Percentiles rank a stretch among this genome's conserved stretches.
Conservation (phyloP, 2,888 invertebrate species). For the Drosophila mulleri region DNA sequence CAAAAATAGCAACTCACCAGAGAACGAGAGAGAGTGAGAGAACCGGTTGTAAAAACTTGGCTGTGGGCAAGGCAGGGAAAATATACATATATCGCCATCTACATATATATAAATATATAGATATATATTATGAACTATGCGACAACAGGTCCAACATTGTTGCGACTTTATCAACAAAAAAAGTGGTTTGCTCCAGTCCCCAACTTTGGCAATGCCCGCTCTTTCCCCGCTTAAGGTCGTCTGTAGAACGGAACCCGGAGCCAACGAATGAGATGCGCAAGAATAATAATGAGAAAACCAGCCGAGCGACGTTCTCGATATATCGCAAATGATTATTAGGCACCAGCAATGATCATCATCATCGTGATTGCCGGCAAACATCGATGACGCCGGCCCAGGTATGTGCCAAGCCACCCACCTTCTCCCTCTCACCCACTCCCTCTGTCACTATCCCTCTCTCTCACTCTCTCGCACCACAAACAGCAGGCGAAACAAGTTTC, state of each 20-base stretch:
- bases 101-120: background rate
- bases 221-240: constrained; percentile 77
- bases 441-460: background rate
- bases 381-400: constrained; percentile 69
- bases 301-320: constrained; percentile 26
- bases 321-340: constrained; percentile 29
- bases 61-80: constrained; percentile 51
- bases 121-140: constrained; percentile 55
- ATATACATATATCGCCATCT: constrained; percentile 24
- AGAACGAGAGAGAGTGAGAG: constrained; percentile 9
- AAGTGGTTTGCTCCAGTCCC: constrained; percentile 77
- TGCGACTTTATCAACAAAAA: constrained; percentile 46
- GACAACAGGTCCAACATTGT: constrained; percentile 67
- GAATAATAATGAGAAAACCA: constrained; percentile 5
- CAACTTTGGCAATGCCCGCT: constrained; percentile 54
- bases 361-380: constrained; percentile 35
- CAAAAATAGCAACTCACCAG: constrained; percentile 62
- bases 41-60: constrained; percentile 72
- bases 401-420: constrained; percentile 43
- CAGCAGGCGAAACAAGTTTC: constrained; percentile 45
- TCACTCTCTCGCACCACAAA: background rate
- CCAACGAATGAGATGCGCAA: constrained; percentile 34
- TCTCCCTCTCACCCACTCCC: constrained; percentile 1
- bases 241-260: constrained; percentile 75
- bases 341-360: constrained; percentile 3